Percentiles rank a stretch among this genome's conserved stretches.
Conservation (phyloP, 2,113 vertebrate genomes). For the Uropsilus gracilis region DNA sequence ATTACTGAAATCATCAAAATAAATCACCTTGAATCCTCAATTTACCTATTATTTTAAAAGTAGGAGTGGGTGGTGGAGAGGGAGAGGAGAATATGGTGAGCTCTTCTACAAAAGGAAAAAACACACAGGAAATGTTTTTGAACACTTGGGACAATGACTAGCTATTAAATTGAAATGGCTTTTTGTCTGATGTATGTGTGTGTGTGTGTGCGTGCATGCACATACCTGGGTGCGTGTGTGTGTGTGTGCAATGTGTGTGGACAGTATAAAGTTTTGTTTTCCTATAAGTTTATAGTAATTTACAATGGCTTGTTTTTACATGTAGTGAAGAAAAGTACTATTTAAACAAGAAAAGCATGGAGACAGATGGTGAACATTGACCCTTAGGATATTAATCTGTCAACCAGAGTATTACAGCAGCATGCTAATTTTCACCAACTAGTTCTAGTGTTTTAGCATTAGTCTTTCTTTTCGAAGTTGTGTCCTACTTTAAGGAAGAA, state of each 20-base stretch:
- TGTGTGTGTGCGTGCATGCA: not conserved
- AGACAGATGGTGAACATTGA: constrained; percentile 18
- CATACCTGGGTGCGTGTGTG: no score
- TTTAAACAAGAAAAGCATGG: not conserved
- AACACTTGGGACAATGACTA: not conserved
- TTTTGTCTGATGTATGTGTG: not conserved
- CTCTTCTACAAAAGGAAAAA: constrained; percentile 23
- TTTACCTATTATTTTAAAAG: constrained; percentile 57
- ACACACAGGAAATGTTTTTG: not conserved
- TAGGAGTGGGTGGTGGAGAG: fast-evolving
- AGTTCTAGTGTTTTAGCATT: not conserved
- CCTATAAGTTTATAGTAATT: not conserved
- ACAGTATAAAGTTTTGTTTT: not conserved
- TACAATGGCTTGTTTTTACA: not conserved
- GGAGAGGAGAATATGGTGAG: not conserved
- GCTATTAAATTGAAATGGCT: not conserved
- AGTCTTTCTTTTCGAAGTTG: constrained; percentile 1
- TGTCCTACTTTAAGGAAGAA: not conserved
- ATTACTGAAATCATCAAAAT: constrained; percentile 72
- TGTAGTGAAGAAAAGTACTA: not conserved
- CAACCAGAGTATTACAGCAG: not conserved
- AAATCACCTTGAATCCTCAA: constrained; percentile 53
- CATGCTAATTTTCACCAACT: not conserved
- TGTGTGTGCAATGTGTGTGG: not conserved
- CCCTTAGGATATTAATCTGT: not conserved